These are phyloP conservation scores for Aphaenogaster rudis DNA, from an alignment of 1,140 invertebrate species.

Conservation along the genomic window DNA sequence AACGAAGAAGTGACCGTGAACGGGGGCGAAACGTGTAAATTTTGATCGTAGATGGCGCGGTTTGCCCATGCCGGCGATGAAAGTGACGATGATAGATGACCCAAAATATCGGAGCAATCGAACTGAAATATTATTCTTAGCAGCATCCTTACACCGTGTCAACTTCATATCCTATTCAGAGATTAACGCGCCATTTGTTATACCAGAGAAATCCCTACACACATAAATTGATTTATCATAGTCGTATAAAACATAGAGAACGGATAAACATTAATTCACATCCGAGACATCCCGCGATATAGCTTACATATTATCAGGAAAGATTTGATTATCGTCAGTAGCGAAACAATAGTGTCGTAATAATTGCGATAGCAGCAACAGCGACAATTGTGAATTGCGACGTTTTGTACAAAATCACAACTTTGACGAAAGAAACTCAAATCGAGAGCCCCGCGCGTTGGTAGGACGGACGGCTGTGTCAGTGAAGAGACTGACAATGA, in stretches of 20 bases:
- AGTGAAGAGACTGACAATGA: conserved; percentile 85
- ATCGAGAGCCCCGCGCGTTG: conserved; percentile 71
- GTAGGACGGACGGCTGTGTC: conserved; percentile 76
- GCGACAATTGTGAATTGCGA: not conserved
- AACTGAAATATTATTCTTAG: conserved; percentile 79
- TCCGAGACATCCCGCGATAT: not conserved
- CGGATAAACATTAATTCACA: not conserved
- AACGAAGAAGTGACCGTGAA: conserved; percentile 39
- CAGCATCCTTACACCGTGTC: conserved; percentile 64
- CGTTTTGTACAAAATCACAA: conserved; percentile 62
- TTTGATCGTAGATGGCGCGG: conserved; percentile 69
- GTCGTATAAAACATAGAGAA: not conserved
- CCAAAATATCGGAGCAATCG: conserved; percentile 76
- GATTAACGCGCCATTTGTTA: conserved; percentile 58
- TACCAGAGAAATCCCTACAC: conserved; percentile 14
- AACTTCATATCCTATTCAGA: conserved; percentile 70
- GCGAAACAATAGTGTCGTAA: not conserved
- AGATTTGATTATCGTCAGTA: not conserved
- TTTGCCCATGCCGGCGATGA: conserved; percentile 64
- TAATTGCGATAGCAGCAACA: not conserved
- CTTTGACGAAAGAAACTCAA: conserved; percentile 66
- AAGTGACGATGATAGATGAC: conserved; percentile 78
- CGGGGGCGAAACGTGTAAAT: conserved; percentile 64
- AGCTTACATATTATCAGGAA: not conserved
- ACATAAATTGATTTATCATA: conserved; percentile 50